These are phyloP conservation scores for Paramacrobiotus metropolitanus DNA, from an alignment of 1,140 invertebrate species.

Conservation along the genomic window DNA sequence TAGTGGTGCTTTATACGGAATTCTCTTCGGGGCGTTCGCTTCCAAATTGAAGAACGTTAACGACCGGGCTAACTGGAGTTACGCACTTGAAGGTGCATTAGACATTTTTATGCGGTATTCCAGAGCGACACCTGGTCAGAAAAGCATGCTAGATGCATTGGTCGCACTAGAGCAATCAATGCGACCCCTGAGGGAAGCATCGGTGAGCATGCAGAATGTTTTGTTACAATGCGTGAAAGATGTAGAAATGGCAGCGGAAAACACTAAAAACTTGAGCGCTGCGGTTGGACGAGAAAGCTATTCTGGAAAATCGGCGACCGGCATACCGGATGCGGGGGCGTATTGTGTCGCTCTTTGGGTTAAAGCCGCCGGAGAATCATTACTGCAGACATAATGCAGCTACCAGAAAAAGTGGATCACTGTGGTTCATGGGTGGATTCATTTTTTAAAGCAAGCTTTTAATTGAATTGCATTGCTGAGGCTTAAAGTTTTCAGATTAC, in stretches of 20 bases:
- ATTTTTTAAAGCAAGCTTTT: no score
- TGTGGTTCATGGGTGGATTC: no score
- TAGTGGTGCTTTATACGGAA: constrained; percentile 41
- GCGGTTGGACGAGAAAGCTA: neutral
- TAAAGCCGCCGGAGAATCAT: no score
- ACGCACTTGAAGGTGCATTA: neutral
- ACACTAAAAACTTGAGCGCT: neutral
- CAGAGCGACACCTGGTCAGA: neutral
- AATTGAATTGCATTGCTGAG: no score
- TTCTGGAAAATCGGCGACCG: neutral
- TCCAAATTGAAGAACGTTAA: constrained; percentile 17
- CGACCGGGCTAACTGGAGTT: neutral
- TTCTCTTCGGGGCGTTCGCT: constrained; percentile 40
- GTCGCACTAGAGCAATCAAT: no score
- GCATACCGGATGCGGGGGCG: neutral
- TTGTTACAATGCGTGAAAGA: no score
- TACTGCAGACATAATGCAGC: no score
- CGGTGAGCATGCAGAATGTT: no score
- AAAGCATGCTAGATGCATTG: neutral
- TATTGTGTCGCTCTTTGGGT: neutral
- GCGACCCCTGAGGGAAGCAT: no score
- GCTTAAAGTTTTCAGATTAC: no score
- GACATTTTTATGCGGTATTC: neutral
- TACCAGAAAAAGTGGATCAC: no score
- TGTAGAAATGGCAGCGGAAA: no score